Conservation (phyloP, 64 coral and sea anemone species). For the Pocillopora verrucosa region DNA sequence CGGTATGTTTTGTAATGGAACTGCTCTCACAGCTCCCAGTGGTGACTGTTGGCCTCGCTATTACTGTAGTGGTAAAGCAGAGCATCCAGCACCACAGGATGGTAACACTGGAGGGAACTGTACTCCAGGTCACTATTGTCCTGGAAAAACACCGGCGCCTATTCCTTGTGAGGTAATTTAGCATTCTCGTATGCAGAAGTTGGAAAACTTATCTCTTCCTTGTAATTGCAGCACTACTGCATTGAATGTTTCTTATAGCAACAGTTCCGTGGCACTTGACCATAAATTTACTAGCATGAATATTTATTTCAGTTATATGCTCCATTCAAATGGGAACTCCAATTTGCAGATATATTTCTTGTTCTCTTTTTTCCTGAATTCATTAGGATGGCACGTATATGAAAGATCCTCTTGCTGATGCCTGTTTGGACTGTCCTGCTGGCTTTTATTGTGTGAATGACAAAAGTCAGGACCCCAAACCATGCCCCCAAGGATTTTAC, state of each 20-base stretch:
- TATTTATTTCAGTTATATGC: too few relatives aligned
- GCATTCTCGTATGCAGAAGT: neutral
- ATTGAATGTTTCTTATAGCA: too few relatives aligned
- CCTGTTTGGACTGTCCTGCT: slow-evolving; percentile 81
- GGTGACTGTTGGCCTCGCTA: slow-evolving; percentile 83
- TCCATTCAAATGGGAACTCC: too few relatives aligned
- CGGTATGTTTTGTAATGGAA: slow-evolving; percentile 87
- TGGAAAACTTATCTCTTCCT: too few relatives aligned
- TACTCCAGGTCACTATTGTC: slow-evolving; percentile 95
- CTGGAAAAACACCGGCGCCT: slow-evolving; percentile 76
- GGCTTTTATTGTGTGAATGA: slow-evolving; percentile 96
- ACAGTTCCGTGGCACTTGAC: too few relatives aligned
- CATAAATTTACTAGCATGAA: too few relatives aligned
- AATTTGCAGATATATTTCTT: too few relatives aligned
- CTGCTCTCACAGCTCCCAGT: slow-evolving; percentile 73
- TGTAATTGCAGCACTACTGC: too few relatives aligned
- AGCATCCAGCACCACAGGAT: slow-evolving; percentile 81
- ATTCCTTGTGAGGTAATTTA: slow-evolving; percentile 88
- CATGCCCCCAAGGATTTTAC: slow-evolving; percentile 88
- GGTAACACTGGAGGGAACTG: slow-evolving; percentile 84
- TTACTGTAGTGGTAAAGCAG: slow-evolving; percentile 82
- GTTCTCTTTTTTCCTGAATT: neutral
- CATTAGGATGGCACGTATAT: slow-evolving; percentile 91
- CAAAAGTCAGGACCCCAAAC: slow-evolving; percentile 90
- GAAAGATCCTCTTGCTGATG: slow-evolving; percentile 87